Conservation (phyloP, 2,797 vertebrate genomes). For the Microtus californicus region DNA sequence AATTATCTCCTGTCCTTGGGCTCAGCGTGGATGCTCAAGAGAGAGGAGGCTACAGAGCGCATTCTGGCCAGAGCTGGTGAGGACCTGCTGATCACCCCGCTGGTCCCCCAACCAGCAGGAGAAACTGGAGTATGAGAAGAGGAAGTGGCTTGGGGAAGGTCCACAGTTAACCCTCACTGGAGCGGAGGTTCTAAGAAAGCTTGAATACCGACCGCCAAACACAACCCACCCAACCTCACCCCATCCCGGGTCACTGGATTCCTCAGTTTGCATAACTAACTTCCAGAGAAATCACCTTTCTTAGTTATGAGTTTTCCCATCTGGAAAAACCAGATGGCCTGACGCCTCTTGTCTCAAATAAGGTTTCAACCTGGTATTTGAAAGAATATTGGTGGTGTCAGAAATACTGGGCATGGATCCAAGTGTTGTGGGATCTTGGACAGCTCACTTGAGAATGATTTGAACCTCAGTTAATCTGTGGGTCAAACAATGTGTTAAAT, state of each 20-base stretch:
- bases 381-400: not conserved
- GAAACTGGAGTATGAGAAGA: not conserved
- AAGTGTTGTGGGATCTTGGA: not conserved
- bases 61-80: not conserved
- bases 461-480: not conserved
- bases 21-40: accelerated
- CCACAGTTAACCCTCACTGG: accelerated
- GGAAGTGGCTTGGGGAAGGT: not conserved
- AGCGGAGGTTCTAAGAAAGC: not conserved
- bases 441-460: not conserved
- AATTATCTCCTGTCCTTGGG: not conserved
- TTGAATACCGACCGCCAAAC: no score
- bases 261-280: not conserved
- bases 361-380: not conserved
- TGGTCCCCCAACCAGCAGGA: not conserved
- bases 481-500: no score
- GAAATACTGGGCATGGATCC: not conserved
- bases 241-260: accelerated
- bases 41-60: not conserved
- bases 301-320: not conserved
- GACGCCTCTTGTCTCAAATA: not conserved
- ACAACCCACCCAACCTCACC: accelerated
- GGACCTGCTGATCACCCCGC: not conserved
- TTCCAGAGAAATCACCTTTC: not conserved
- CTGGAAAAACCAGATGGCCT: not conserved